These are phyloP conservation scores for Monomorium pharaonis DNA, from an alignment of 1,140 invertebrate species.

Conservation along the genomic window DNA sequence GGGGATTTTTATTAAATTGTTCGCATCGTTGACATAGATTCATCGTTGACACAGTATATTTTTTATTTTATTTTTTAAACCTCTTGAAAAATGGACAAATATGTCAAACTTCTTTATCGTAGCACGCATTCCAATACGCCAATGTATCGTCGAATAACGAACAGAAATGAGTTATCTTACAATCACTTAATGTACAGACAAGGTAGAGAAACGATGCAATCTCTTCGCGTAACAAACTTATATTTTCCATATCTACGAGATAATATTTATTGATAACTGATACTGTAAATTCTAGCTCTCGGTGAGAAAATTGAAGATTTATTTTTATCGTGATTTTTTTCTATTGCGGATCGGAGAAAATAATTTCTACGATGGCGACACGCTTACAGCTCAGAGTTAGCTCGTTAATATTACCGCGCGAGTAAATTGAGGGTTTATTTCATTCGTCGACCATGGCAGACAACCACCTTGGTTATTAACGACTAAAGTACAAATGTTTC, in stretches of 20 bases:
- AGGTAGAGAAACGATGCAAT: neutral
- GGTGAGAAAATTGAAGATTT: neutral
- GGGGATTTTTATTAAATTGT: slow-evolving; percentile 12
- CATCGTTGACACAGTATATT: neutral
- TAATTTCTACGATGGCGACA: neutral
- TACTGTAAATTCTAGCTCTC: neutral
- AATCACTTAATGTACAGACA: neutral
- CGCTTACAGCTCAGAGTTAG: neutral
- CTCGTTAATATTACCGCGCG: slow-evolving; percentile 26
- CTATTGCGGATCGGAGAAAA: neutral
- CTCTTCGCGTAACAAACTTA: neutral
- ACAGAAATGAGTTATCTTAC: neutral
- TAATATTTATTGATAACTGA: slow-evolving; percentile 10
- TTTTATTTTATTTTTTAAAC: neutral
- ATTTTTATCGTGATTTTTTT: neutral
- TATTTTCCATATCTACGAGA: neutral
- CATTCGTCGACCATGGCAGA: neutral
- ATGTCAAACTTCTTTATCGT: neutral
- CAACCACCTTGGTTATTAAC: slow-evolving; percentile 28
- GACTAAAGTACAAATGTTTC: slow-evolving; percentile 33
- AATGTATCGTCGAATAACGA: neutral
- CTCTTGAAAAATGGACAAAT: slow-evolving; percentile 18
- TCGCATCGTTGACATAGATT: slow-evolving; percentile 16
- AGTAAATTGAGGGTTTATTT: slow-evolving; percentile 32
- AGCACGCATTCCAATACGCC: neutral